Conservation (phyloP, 1,140 invertebrate species). For the Trichonephila clavipes region DNA sequence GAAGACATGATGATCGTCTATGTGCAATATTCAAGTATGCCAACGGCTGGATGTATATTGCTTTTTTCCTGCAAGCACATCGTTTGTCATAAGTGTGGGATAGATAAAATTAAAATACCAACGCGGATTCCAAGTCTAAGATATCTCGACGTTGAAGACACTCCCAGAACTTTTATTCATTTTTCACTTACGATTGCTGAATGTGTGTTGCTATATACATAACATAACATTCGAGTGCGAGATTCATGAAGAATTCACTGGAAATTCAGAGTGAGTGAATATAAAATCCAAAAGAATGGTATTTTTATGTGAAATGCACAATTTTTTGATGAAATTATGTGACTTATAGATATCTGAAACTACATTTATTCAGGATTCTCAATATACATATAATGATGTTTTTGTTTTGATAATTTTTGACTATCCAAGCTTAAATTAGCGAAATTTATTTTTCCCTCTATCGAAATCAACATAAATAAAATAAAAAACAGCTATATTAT, state of each 20-base stretch:
- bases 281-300: background rate
- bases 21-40: slow-evolving; percentile 55
- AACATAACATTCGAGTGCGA: background rate
- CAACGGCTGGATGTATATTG: slow-evolving; percentile 48
- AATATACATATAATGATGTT: too few species aligned
- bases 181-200: slow-evolving; percentile 26
- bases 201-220: slow-evolving; percentile 26
- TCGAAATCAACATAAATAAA: too few species aligned
- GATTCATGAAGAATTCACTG: slow-evolving; percentile 31
- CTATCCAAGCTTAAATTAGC: too few species aligned
- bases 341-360: too few species aligned
- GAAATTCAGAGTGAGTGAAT: background rate
- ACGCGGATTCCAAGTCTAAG: slow-evolving; percentile 7
- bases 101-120: slow-evolving; percentile 73
- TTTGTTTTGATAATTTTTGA: too few species aligned
- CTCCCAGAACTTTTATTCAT: slow-evolving; percentile 28
- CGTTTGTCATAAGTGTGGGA: slow-evolving; percentile 62
- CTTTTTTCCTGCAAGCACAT: slow-evolving; percentile 55
- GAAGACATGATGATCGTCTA: slow-evolving; percentile 69
- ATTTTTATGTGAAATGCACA: too few species aligned
- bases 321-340: too few species aligned
- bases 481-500: too few species aligned
- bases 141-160: slow-evolving; percentile 24
- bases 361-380: too few species aligned
- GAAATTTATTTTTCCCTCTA: too few species aligned